Conservation (phyloP, 35 echinoderm and acorn worm species). For the Heliocidaris tuberculata region DNA sequence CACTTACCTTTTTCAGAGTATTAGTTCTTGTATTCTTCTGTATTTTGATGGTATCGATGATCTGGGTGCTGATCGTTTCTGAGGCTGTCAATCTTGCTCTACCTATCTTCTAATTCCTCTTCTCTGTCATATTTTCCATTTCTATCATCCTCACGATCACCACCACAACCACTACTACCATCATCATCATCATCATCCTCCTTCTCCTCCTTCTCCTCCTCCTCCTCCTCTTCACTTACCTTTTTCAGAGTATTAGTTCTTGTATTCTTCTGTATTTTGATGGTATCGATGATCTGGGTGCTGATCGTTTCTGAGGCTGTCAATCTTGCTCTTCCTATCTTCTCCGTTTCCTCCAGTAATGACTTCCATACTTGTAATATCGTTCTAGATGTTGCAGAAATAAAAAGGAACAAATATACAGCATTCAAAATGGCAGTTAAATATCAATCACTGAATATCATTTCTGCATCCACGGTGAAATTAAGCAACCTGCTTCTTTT, state of each 20-base stretch:
- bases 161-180: background rate
- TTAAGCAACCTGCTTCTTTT: too few relatives aligned
- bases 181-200: background rate
- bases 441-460: too few relatives aligned
- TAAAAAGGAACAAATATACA: background rate
- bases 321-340: slow-evolving; percentile 50
- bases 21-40: slow-evolving; percentile 61
- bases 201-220: background rate
- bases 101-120: slow-evolving; percentile 47
- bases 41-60: slow-evolving; percentile 56
- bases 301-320: slow-evolving; percentile 63
- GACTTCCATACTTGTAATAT: slow-evolving; percentile 56
- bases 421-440: too few relatives aligned
- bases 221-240: slow-evolving; percentile 6
- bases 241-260: slow-evolving; percentile 59
- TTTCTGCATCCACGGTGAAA: too few relatives aligned
- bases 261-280: slow-evolving; percentile 59
- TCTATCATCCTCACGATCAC: background rate
- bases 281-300: slow-evolving; percentile 52
- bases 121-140: background rate
- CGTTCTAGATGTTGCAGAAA: slow-evolving; percentile 17
- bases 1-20: slow-evolving; percentile 54
- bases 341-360: slow-evolving; percentile 65
- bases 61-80: slow-evolving; percentile 57
- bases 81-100: slow-evolving; percentile 58